Conservation (phyloP, 1,140 invertebrate species). For the Orchestia grillus region DNA sequence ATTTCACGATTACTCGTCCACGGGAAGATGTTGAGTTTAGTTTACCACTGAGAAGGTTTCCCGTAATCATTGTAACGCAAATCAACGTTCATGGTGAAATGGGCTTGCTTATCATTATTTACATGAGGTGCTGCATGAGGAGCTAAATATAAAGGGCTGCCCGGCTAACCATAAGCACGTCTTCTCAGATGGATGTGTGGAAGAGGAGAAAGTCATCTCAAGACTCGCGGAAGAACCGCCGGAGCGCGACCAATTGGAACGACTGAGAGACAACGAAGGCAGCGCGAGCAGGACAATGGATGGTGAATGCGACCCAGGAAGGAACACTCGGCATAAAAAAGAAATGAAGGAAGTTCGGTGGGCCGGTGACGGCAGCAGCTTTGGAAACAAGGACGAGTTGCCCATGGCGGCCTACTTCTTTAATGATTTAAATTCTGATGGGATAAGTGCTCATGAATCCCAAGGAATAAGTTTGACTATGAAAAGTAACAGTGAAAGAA, state of each 20-base stretch:
- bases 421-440: background rate
- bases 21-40: background rate
- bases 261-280: background rate
- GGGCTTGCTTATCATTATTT: too few species aligned
- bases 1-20: background rate
- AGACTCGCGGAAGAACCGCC: background rate
- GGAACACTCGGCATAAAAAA: background rate
- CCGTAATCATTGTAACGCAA: too few species aligned
- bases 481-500: background rate
- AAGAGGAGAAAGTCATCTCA: background rate
- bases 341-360: background rate
- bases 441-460: background rate
- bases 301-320: background rate
- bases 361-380: background rate
- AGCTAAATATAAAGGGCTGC: background rate
- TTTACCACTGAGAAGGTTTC: background rate
- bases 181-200: background rate
- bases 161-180: background rate
- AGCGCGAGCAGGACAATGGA: background rate
- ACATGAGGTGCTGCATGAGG: too few species aligned
- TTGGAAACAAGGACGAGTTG: background rate
- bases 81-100: too few species aligned
- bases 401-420: background rate
- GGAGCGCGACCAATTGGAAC: background rate
- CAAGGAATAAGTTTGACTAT: background rate